phyloP scores from a whole-genome alignment of 1,140 invertebrate genomes.

The Andricus grossulariae region DNA sequence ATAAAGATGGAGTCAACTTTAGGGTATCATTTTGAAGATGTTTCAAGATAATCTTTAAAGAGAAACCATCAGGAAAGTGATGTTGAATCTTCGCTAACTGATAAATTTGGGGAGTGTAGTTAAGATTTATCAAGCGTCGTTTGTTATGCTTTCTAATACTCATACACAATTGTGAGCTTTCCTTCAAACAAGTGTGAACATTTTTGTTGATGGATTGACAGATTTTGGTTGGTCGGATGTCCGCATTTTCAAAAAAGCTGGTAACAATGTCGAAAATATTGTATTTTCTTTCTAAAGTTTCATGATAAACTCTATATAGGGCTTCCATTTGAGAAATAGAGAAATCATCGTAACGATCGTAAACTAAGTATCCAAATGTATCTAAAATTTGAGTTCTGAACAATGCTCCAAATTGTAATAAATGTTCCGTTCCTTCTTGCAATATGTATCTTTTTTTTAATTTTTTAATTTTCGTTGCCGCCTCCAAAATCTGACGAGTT shows the following conservation, averaged over 20 bases:
- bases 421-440: constrained; percentile 50
- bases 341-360: constrained; percentile 59
- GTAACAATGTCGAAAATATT: constrained; percentile 54
- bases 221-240: constrained; percentile 45
- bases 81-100: constrained; percentile 27
- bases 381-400: constrained; percentile 51
- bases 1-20: constrained; percentile 41
- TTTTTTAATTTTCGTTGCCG: constrained; percentile 7
- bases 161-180: constrained; percentile 43
- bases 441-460: constrained; percentile 20
- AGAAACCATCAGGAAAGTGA: constrained; percentile 48
- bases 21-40: constrained; percentile 38
- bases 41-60: constrained; percentile 33
- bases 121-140: constrained; percentile 18
- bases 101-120: constrained; percentile 37
- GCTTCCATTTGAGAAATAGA: constrained; percentile 50
- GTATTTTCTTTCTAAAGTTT: constrained; percentile 56
- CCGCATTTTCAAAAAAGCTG: constrained; percentile 37
- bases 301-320: constrained; percentile 50
- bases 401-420: constrained; percentile 49
- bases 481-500: constrained; percentile 43
- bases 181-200: constrained; percentile 41
- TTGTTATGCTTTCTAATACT: constrained; percentile 42
- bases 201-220: constrained; percentile 46
- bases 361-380: constrained; percentile 54